These are phyloP conservation scores for Corythornis madagascariensis DNA, from an alignment of 2,113 vertebrate species.

Conservation along the genomic window DNA sequence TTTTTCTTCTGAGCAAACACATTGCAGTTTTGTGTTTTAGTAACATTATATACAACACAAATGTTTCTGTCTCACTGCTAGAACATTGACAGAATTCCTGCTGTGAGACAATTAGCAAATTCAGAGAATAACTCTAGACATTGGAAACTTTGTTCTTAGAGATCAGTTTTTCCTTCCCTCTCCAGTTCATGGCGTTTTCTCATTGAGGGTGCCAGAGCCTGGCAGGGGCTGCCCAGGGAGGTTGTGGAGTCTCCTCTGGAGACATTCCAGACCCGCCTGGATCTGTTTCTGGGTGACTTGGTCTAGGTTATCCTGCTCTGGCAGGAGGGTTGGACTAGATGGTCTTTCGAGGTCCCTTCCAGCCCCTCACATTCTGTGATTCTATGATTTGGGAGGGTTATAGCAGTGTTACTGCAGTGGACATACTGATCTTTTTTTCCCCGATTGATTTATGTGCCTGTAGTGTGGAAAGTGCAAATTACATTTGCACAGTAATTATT, in stretches of 20 bases:
- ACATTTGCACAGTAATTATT: background rate
- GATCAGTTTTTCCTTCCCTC: background rate
- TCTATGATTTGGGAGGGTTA: background rate
- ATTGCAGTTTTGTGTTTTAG: background rate
- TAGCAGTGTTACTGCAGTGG: background rate
- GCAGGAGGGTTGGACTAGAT: no score
- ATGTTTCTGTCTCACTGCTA: slow-evolving; percentile 2
- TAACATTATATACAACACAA: background rate
- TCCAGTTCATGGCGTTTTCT: background rate
- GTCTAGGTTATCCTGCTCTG: no score
- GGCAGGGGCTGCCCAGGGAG: no score
- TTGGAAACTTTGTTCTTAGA: background rate
- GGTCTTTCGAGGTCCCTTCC: no score
- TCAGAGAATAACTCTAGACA: background rate
- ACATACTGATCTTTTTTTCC: background rate
- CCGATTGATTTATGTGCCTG: background rate
- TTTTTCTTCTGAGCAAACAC: background rate
- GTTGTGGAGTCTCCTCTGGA: no score
- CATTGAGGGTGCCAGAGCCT: no score
- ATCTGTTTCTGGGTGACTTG: no score
- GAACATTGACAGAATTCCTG: background rate
- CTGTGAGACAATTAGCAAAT: background rate
- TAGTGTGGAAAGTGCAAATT: background rate
- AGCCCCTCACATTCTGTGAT: no score
- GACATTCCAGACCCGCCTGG: no score